Base-by-base conservation (phyloP, 2,797 vertebrate genomes). In the Acestrorhynchus altus region DNA sequence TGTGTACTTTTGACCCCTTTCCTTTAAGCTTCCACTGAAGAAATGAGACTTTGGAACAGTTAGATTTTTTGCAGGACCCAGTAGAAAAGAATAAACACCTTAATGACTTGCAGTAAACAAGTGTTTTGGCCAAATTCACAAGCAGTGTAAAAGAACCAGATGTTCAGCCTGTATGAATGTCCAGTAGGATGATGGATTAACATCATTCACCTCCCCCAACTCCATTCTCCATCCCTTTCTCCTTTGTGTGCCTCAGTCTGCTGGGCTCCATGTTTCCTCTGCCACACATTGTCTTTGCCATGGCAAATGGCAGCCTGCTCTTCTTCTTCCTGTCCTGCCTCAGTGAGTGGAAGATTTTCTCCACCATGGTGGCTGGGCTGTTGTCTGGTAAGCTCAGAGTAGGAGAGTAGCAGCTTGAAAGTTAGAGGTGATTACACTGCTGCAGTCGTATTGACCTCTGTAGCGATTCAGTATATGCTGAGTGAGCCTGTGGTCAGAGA, bases 231-330 rank as follows among this genome's bases (percentile, higher is more conserved):
- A 0, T 28, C 6, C 49, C 22, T 46, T 24, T 28, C 31, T 72
- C 15, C 24, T 42, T 20, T 18, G 5, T 66, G 1, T 47, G 18
- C 28, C 74, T 76, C 63, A 92, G 91, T 87, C 90, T 93, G 81
- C 89, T 93, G n/a, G 90, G 92, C 85, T 91, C 91, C 89, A 91
- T 93, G 91, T 93, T 93, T 86, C 91, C 91, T 0, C 88, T 93
- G 54, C 90, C 90, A 35, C 87, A 89, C 81, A 90, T 93, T 86
- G 88, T 93, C 88, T 93, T 88, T 90, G 88, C 91, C 81, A 92
- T 93, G 93, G 90, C 90, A 72, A 66, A 85, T 0, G 90, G 93
- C 51, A 85, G 93, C 64, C 91, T 94, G 74, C 88, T 92, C 80
- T 92, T 93, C 88, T 90, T 84, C 0, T 91, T 89, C 87, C 81